A percentile compares a stretch with the other conserved stretches of the same genome.
These are phyloP conservation scores for Anas platyrhynchos DNA, from an alignment of 2,113 vertebrate species.

Conservation along the genomic window DNA sequence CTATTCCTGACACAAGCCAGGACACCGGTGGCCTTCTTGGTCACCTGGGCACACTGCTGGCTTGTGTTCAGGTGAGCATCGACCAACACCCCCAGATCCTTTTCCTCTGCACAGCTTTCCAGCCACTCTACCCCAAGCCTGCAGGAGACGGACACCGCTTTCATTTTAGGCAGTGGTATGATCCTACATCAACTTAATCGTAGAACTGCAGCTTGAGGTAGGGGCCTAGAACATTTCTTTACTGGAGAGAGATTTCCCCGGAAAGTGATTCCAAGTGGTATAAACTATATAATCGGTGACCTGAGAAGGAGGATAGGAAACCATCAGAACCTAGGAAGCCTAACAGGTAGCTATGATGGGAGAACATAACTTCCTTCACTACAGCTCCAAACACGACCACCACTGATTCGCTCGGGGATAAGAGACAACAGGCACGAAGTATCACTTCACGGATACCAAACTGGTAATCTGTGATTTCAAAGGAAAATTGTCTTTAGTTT, in stretches of 20 bases:
- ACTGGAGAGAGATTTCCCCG: not conserved
- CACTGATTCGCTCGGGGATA: not conserved
- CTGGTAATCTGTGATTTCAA: not conserved
- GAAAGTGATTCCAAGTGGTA: not conserved
- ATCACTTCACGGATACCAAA: not conserved
- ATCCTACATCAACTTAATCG: not conserved
- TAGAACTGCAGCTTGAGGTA: not conserved
- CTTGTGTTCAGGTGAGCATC: no score
- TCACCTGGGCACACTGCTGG: no score
- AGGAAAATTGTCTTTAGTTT: not conserved
- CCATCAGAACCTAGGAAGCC: rapidly evolving
- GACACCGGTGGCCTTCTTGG: no score
- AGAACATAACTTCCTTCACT: not conserved
- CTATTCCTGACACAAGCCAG: no score
- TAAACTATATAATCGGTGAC: not conserved
- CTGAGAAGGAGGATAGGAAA: not conserved
- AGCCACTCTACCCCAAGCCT: no score
- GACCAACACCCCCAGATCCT: no score
- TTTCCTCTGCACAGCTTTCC: no score
- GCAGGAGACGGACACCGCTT: not conserved
- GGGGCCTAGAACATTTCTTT: not conserved
- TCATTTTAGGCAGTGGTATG: not conserved
- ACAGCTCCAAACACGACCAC: not conserved
- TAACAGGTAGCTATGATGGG: not conserved
- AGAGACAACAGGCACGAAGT: not conserved